These are phyloP conservation scores for Papilio xuthus DNA, from an alignment of 1,140 invertebrate species.

Conservation along the genomic window DNA sequence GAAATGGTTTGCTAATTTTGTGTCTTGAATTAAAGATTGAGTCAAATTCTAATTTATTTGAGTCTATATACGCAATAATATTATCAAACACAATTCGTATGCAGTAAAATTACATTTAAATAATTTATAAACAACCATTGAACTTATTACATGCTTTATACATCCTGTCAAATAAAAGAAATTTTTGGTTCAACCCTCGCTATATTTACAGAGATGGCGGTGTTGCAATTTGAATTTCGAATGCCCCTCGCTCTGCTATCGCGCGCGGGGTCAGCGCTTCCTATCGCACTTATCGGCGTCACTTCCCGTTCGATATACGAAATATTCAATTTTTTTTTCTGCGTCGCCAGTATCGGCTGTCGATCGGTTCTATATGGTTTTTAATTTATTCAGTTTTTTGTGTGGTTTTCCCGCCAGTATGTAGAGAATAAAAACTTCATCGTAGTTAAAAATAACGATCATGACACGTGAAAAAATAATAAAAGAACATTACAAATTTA, in stretches of 20 bases:
- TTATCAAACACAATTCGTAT: background rate
- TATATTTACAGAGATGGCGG: slow-evolving; percentile 59
- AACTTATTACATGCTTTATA: background rate
- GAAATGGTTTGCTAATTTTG: background rate
- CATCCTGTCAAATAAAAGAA: background rate
- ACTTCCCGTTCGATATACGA: slow-evolving; percentile 68
- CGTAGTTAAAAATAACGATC: background rate
- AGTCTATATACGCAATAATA: too few species aligned
- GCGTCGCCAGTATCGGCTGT: slow-evolving; percentile 47
- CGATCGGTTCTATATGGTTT: slow-evolving; percentile 44
- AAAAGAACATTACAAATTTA: background rate
- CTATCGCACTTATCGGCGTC: slow-evolving; percentile 67
- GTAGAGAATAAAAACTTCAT: background rate
- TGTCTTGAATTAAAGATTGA: too few species aligned
- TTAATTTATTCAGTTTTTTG: slow-evolving; percentile 27
- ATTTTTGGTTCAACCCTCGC: slow-evolving; percentile 34
- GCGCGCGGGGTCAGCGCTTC: slow-evolving; percentile 66
- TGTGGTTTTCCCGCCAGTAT: background rate
- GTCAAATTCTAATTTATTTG: too few species aligned
- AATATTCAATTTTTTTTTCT: slow-evolving; percentile 60
- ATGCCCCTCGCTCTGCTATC: slow-evolving; percentile 56
- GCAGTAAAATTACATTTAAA: background rate
- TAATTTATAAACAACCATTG: background rate
- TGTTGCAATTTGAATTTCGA: slow-evolving; percentile 66
- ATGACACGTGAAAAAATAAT: background rate